phyloP scores from a whole-genome alignment of 2,888 invertebrate species.

The Yponomeuta sedellus region DNA sequence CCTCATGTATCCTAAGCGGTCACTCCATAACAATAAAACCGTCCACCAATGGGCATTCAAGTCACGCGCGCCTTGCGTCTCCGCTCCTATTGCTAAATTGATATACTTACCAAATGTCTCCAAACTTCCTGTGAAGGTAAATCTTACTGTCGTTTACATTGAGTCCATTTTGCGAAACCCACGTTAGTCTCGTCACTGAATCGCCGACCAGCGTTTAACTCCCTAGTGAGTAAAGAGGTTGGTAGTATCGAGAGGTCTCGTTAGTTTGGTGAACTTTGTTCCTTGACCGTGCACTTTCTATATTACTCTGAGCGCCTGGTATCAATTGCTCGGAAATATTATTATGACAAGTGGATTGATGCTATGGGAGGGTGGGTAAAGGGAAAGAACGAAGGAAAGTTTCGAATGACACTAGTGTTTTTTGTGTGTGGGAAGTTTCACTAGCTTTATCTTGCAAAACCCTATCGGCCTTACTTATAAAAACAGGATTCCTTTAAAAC shows the following conservation, averaged over 20 bases:
- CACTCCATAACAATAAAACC: constrained; percentile 69
- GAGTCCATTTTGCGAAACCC: constrained; percentile 29
- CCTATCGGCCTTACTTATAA: too few species aligned
- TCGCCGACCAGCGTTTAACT: background rate
- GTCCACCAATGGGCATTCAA: constrained; percentile 54
- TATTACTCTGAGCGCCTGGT: constrained; percentile 55
- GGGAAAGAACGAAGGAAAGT: background rate
- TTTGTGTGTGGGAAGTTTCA: background rate
- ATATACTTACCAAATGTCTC: constrained; percentile 45
- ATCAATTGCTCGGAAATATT: constrained; percentile 64
- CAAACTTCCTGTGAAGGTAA: constrained; percentile 17
- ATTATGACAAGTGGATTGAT: constrained; percentile 38
- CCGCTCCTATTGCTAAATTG: constrained; percentile 68
- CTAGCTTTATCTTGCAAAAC: background rate
- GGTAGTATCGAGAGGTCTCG: constrained; percentile 22
- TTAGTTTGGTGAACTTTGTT: constrained; percentile 32
- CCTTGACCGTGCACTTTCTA: constrained; percentile 54
- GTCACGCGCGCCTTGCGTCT: constrained; percentile 64
- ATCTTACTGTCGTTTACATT: constrained; percentile 31
- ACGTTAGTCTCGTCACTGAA: background rate
- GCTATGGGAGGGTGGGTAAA: background rate
- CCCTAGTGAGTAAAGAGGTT: background rate
- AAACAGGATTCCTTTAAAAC: too few species aligned
- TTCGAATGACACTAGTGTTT: background rate
- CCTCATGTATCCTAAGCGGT: constrained; percentile 35